These are phyloP conservation scores for Gallinago jamesoni DNA, from an alignment of 2,113 vertebrate genomes.

Conservation along the genomic window DNA sequence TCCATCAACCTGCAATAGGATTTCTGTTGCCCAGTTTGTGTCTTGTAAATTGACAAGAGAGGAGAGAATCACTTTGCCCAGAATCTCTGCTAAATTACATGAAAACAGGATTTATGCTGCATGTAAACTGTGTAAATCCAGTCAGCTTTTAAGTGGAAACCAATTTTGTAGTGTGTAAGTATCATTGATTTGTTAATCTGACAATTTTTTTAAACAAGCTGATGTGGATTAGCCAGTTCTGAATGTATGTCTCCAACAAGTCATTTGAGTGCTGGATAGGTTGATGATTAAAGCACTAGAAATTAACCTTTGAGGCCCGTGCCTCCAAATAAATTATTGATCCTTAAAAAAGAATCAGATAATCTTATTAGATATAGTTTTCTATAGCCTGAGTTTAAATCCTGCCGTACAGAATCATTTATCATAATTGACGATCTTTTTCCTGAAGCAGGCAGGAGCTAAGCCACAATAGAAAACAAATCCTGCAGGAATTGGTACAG, in stretches of 20 bases:
- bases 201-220: constrained; percentile 56
- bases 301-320: constrained; percentile 50
- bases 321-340: constrained; percentile 52
- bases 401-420: background rate
- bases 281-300: constrained; percentile 14
- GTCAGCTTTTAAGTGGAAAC: constrained; percentile 63
- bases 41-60: background rate
- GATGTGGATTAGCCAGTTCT: constrained; percentile 60
- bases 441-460: background rate
- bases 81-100: constrained; percentile 44
- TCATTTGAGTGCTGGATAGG: background rate
- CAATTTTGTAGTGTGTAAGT: constrained; percentile 64
- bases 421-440: background rate
- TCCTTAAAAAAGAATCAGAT: constrained; percentile 8
- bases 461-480: background rate
- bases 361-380: background rate
- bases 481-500: background rate
- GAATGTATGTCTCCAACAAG: constrained; percentile 3
- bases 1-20: constrained; percentile 12
- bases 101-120: constrained; percentile 45
- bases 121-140: constrained; percentile 57
- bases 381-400: background rate
- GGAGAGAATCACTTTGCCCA: background rate
- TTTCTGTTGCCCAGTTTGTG: constrained; percentile 35
- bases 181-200: constrained; percentile 72